Evolutionary conservation across 2,113 vertebrate genomes (phyloP), one percentile per base, ranked within the genome.

Genomic region (Pangasianodon gigas): DNA sequence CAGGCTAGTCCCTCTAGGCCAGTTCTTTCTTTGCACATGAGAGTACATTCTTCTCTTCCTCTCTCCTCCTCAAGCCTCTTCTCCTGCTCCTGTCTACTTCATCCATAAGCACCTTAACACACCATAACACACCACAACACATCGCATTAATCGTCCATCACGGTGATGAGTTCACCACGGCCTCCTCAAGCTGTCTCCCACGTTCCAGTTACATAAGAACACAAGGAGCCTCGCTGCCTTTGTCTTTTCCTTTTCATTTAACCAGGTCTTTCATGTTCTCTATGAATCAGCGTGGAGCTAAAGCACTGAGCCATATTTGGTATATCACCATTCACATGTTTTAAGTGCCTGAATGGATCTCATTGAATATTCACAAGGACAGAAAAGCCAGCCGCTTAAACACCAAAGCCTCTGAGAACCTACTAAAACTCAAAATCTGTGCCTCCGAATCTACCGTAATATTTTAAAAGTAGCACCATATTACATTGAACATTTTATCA

Each of bases 1-100:
- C 62, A 69, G 62, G n/a, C 86, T 86, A 46, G 88, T 86, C 81
- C 74, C 87, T 90, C 79, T 65, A 89, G 89, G 89, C 69, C 60
- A 84, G 41, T 79, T 89, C 79, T 85, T 90, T 82, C 84, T 92
- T 89, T 92, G 87, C 86, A 90, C 89, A 91, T 92, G 85, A 90
- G 85, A 85, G 85, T 89, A 52, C 84, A 84, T 69, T 86, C 58
- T 51, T 67, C 58, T 58, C 81, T 77, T 37, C 69, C 37, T 26
- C 29, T 32, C 69, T 65, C 46, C 69, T 84, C 67, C 51, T 67
- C 29, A 24, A 24, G 37, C 41, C 58, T 89, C 4, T 37, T 9
- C 29, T 32, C 11, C 51, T 80, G 21, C 77, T 37, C 60, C 41
- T 37, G 46, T 44, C 89, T 85, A 21, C 24, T 89, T 60, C 6